A percentile compares a stretch with the other conserved stretches of the same genome.
Evolutionary conservation across 1,140 invertebrate genomes (phyloP).

Genomic region (Diprion similis): DNA sequence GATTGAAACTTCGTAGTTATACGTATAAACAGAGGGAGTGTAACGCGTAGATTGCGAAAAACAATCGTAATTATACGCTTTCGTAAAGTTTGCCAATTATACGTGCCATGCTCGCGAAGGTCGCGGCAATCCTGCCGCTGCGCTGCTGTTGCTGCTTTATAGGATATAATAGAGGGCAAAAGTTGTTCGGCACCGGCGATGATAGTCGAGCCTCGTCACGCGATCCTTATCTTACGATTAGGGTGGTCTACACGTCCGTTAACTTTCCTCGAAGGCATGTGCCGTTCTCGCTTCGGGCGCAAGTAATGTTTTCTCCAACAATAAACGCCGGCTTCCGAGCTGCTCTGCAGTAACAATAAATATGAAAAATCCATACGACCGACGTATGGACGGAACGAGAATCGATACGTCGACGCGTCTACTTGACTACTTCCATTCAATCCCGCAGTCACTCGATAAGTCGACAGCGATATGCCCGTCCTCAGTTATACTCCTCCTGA

Average conservation of each 20-base stretch:
- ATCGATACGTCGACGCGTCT: not conserved
- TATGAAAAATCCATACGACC: not conserved
- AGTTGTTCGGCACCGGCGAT: too few species aligned
- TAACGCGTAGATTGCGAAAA: not conserved
- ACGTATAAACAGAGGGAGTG: too few species aligned
- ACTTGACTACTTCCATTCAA: not conserved
- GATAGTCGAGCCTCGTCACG: not conserved
- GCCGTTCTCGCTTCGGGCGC: too few species aligned
- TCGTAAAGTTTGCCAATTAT: conserved; percentile 2
- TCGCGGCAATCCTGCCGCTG: too few species aligned
- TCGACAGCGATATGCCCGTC: not conserved
- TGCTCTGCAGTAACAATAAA: not conserved
- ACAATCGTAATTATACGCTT: not conserved
- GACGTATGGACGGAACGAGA: not conserved
- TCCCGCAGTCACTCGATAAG: not conserved
- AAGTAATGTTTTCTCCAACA: too few species aligned
- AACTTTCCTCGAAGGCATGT: too few species aligned
- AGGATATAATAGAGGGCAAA: too few species aligned
- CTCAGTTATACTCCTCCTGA: not conserved
- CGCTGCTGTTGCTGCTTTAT: too few species aligned
- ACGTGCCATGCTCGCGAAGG: not conserved
- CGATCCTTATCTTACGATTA: not conserved
- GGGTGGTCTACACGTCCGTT: not conserved
- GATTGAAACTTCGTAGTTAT: too few species aligned
- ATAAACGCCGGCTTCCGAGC: too few species aligned